phyloP scores from a whole-genome alignment of 2,888 invertebrate genomes.

The Chorisops tibialis region DNA sequence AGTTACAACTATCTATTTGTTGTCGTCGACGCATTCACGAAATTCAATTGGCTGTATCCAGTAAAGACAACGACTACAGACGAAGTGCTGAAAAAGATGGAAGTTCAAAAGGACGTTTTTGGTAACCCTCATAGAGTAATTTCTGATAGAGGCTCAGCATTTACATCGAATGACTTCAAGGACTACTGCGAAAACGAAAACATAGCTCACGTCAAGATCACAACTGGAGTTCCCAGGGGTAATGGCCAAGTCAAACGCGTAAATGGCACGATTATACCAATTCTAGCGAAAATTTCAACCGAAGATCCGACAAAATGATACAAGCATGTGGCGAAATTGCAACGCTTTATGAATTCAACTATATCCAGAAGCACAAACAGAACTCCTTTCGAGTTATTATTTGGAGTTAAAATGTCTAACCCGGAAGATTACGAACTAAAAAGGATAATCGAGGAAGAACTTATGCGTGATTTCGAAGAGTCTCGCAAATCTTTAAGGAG shows the following conservation, averaged over 20 bases:
- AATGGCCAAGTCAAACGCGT: constrained; percentile 42
- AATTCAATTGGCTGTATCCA: constrained; percentile 43
- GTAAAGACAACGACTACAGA: constrained; percentile 36
- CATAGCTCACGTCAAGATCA: no score
- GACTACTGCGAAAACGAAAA: constrained; percentile 37
- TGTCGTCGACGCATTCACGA: constrained; percentile 41
- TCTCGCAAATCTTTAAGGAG: no score
- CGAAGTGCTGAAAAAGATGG: constrained; percentile 40
- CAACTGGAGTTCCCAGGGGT: no score
- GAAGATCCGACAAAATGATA: constrained; percentile 41
- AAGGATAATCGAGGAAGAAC: no score
- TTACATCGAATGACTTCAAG: constrained; percentile 36
- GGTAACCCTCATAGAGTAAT: constrained; percentile 43
- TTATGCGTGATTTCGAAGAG: no score
- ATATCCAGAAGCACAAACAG: constrained; percentile 6
- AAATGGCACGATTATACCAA: constrained; percentile 38
- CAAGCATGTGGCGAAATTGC: constrained; percentile 34
- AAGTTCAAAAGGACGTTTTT: constrained; percentile 39
- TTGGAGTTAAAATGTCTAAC: constrained; percentile 18
- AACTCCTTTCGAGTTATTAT: constrained; percentile 27
- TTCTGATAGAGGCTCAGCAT: constrained; percentile 43
- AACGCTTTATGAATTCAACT: constrained; percentile 38
- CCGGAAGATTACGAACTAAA: background rate
- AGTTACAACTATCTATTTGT: constrained; percentile 42
- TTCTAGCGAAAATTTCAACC: constrained; percentile 42